Base-by-base conservation (phyloP, 1,140 invertebrate genomes). In the Sitobion miscanthi region DNA sequence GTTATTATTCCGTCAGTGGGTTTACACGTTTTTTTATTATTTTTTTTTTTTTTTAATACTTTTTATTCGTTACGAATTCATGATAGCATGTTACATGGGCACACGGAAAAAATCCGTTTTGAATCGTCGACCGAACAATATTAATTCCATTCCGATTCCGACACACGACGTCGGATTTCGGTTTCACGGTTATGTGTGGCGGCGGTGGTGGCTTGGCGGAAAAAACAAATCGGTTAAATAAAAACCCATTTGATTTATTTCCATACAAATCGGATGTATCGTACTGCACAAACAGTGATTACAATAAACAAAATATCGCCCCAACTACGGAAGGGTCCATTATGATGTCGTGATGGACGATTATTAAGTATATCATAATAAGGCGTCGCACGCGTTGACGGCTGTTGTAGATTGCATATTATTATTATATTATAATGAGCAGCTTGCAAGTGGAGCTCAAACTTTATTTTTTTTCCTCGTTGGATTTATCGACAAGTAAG, bases 111-210 rank as follows among this genome's bases (percentile, higher is more conserved):
- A 30, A 42, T 77, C 45, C 45, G 90, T 42, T 91, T 69, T 69
- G 38, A 47, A 83, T 83, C n/a, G 45, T 91, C 21, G 69, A 52
- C 6, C 69, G 69, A 83, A n/a, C 57, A 42, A 82, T 82, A 54
- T 77, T 77, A 62, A 54, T 77, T 77, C n/a, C 14, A n/a, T 77
- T 49, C 23, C 45, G 45, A 91, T 83, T 90, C 45, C 69, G 45
- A 82, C n/a, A 83, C n/a, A 83, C 62, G 69, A 82, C 30, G 69
- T 91, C 45, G 90, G 90, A 77, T 91, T 91, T 49, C 9, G 62
- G 45, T 90, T 90, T 52, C 69, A 83, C 62, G 90, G 69, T 91
- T 21, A n/a, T 25, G 20, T 21, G 5, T 5, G 42, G 42, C 1
- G 30, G 5, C 30, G 6, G 9, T 1, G 87, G 87, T 7, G n/a